Evolutionary conservation across 2,113 vertebrate genomes (phyloP).

Genomic region (Notarius lentiginosus): DNA sequence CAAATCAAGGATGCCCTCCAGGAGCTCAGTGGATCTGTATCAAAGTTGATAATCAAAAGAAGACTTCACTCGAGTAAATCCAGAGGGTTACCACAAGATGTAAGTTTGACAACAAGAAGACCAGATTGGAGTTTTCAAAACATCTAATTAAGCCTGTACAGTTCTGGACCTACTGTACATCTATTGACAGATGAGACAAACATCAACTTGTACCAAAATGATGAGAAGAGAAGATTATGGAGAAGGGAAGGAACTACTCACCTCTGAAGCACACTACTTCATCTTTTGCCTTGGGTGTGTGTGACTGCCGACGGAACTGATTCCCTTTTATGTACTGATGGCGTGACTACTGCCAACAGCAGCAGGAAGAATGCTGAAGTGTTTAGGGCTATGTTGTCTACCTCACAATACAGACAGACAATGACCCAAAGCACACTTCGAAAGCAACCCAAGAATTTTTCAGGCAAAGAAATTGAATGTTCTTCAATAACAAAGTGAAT

Average conservation of each 20-base stretch:
- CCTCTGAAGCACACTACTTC: neutral
- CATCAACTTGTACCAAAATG: neutral
- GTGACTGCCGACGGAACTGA: neutral
- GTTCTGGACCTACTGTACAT: neutral
- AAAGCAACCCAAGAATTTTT: neutral
- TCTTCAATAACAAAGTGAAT: neutral
- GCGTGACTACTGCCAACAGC: neutral
- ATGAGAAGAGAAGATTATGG: neutral
- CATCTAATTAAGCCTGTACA: neutral
- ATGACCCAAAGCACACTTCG: neutral
- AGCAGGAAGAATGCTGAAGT: neutral
- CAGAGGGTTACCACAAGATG: neutral
- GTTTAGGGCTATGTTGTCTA: neutral
- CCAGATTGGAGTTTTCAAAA: neutral
- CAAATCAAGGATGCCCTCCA: neutral
- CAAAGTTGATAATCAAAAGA: neutral
- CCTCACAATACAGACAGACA: neutral
- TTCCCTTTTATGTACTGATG: neutral
- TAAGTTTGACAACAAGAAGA: neutral
- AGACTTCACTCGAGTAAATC: neutral
- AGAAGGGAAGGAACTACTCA: neutral
- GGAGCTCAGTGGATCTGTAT: neutral
- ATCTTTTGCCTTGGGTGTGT: neutral
- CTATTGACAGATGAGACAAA: no score
- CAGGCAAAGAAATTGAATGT: neutral